A percentile compares a stretch with the other conserved stretches of the same genome.
Conservation (phyloP, 2,888 invertebrate species). For the Drosophila atroscutellata region DNA sequence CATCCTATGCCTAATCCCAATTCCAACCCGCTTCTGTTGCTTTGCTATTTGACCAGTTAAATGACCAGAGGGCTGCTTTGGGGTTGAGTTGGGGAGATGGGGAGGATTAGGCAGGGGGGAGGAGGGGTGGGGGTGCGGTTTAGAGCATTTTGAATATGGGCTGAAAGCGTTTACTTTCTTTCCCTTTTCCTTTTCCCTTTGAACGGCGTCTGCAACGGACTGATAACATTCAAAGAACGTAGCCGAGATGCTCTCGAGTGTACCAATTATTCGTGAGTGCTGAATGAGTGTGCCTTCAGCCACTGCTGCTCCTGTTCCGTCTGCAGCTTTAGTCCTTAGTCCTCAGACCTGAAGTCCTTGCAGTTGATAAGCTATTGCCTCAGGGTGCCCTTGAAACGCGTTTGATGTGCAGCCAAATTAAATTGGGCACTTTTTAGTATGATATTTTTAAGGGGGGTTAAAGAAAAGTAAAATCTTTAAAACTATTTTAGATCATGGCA, state of each 20-base stretch:
- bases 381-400: constrained; percentile 26
- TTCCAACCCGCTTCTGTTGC: constrained; percentile 34
- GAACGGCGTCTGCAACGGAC: constrained; percentile 64
- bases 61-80: constrained; percentile 48
- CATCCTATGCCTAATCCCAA: constrained; percentile 43
- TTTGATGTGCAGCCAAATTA: constrained; percentile 59
- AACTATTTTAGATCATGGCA: not conserved
- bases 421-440: constrained; percentile 13
- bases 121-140: not conserved
- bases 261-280: constrained; percentile 75
- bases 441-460: not conserved
- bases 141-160: constrained; percentile 69
- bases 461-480: not conserved
- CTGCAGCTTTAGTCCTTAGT: not conserved
- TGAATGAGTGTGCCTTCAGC: constrained; percentile 13
- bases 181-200: constrained; percentile 20
- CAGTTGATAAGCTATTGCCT: constrained; percentile 14
- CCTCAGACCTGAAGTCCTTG: not conserved
- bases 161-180: constrained; percentile 45
- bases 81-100: not conserved
- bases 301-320: constrained; percentile 6
- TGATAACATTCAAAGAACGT: constrained; percentile 72
- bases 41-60: constrained; percentile 62
- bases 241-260: constrained; percentile 49
- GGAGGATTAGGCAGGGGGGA: not conserved